Evolutionary conservation across 1,140 invertebrate species (phyloP).

Genomic region (Dendrolimus punctatus): DNA sequence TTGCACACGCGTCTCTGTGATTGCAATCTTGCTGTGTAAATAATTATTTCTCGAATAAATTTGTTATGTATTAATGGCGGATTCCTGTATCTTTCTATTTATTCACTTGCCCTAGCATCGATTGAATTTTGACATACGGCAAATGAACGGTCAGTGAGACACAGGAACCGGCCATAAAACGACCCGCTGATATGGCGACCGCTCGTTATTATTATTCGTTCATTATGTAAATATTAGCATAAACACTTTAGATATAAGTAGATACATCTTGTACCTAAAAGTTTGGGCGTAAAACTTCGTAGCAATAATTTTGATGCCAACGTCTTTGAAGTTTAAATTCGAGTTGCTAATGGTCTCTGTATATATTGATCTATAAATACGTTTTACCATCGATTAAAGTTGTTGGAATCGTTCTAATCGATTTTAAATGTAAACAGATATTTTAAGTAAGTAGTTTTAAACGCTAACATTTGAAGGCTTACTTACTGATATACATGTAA

Average conservation of each 20-base stretch:
- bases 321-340: slow-evolving; percentile 50
- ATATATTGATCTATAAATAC: slow-evolving; percentile 39
- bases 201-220: slow-evolving; percentile 55
- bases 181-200: slow-evolving; percentile 14
- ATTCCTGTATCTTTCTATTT: too few relatives aligned
- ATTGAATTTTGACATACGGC: too few relatives aligned
- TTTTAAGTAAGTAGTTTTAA: slow-evolving; percentile 51
- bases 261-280: slow-evolving; percentile 65
- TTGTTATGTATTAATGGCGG: slow-evolving; percentile 62
- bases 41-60: slow-evolving; percentile 50
- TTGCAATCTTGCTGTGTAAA: slow-evolving; percentile 64
- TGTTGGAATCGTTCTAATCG: slow-evolving; percentile 29
- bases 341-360: slow-evolving; percentile 50
- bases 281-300: slow-evolving; percentile 54
- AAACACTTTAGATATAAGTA: slow-evolving; percentile 55
- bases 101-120: too few relatives aligned
- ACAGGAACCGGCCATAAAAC: slow-evolving; percentile 43
- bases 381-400: slow-evolving; percentile 27
- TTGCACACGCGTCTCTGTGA: slow-evolving; percentile 58
- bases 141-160: too few relatives aligned
- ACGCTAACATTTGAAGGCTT: slow-evolving; percentile 61
- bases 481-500: slow-evolving; percentile 22
- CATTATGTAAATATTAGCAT: slow-evolving; percentile 64
- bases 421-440: slow-evolving; percentile 42
- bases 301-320: slow-evolving; percentile 70